Evolutionary conservation across 2,113 vertebrate species (phyloP), one percentile per base, ranked within the genome.

Genomic region (Misgurnus mizolepis): DNA sequence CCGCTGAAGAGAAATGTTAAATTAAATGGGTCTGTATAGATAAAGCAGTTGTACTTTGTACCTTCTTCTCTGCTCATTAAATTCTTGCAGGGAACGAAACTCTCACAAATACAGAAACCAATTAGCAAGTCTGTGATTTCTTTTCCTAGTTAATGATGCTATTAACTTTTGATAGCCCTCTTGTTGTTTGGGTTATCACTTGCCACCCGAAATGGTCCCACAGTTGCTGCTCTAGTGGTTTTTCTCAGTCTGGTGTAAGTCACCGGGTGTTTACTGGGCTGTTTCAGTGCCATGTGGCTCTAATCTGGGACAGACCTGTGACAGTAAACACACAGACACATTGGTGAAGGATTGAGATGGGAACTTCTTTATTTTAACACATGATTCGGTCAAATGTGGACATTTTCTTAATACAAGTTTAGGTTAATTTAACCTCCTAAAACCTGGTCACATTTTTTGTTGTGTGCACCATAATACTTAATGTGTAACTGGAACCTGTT

Each of bases 71-170:
- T 75, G 49, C 80, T 81, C 76, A 79, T 79, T 75, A 84, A 69
- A 50, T 62, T 49, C 67, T 50, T 70, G 58, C 80, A 81, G 88
- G 85, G 84, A 80, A 62, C 17, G 74, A 90, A 91, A 88, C 90
- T 89, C 91, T 89, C 88, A 85, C 90, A 89, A 88, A 88, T 89
- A 82, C 87, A 84, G 86, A 80, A 76, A 87, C 89, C 91, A 92
- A 92, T 93, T 93, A 93, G 91, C 91, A 85, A 86, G 83, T 86
- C 86, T 89, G 88, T 90, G 90, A 90, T 91, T 91, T 91, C 85
- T 92, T 92, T 90, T 88, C 89, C 87, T 75, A 79, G 70, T 79
- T 82, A 80, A 82, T 76, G 80, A 80, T 76, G 71, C 45, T 69
- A 82, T 82, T 82, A 85, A 82, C 80, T 70, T 50, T 70, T 78